Base-by-base conservation (phyloP, 2,113 vertebrate species). In the Oceanodroma tethys region DNA sequence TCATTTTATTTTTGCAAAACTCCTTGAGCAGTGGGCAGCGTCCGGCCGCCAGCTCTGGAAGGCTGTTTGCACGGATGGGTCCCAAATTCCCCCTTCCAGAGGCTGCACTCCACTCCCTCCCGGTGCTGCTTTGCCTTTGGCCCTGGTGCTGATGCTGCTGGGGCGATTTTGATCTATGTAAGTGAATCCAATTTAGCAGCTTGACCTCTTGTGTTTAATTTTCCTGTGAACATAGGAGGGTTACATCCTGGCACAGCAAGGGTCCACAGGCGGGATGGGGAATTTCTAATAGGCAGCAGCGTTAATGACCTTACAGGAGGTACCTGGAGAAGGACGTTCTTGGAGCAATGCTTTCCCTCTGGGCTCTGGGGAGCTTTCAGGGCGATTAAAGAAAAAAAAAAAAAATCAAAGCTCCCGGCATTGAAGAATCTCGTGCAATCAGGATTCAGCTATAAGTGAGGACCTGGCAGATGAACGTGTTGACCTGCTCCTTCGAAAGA, bases 181-280 rank as follows among this genome's bases (percentile, higher is more conserved):
- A 56, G 66, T 21, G 74, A 88, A 91, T 76, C 38, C 60, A 53
- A 71, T 86, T 88, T 53, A 83, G 76, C 88, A 56, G 70, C 71
- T 93, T 94, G 74, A 43, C 81, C 66, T 53, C 84, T 76, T 9
- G 4, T 60, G 71, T 94, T 97, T 97, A 62, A 92, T 95, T 96
- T 97, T 62, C 60, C 12, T 50, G 55, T 70, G 94, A 90, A 95
- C 80, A 21, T 18, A 65, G 76, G 83, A 90, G 94, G 94, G 94
- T 94, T 93, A 60, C 65, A 36, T 30, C 62, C 80, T 67, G 26
- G 88, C 95, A 40, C 70, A 23, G 23, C 56, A 45, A 62, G 93
- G 70, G 74, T 72, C 84, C 16, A 2, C 90, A 81, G 72, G 78
- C 4, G 6, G 87, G 86, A 67, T 3, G 7, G 32, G 60, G 76